Evolutionary conservation across 2,797 vertebrate genomes (phyloP), one percentile per base, ranked within the genome.

Genomic region (Potorous gilbertii): DNA sequence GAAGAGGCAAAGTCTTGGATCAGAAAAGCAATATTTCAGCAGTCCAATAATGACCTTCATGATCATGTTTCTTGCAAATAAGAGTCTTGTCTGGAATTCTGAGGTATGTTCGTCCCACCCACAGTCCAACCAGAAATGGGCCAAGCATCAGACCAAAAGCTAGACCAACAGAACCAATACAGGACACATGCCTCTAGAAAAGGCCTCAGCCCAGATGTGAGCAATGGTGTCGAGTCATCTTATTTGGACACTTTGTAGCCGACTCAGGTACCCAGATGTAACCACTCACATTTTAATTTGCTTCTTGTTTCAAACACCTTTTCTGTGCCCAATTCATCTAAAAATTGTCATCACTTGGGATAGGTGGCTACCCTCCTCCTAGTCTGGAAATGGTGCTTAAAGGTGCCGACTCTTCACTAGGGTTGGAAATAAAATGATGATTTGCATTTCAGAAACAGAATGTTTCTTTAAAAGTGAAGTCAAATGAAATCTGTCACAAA

Each of bases 21-120:
- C 98, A 96, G 94, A 96, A 98, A 98, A 98, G 96, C 81, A 95
- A 74, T 96, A 98, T 98, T 98, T 98, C 98, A 98, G 93, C 97
- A 96, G 96, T 95, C 96, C 97, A 97, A 98, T 98, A 98, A 98
- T 98, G 98, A 98, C 97, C 97, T 96, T 16, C 87, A 81, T 27
- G 93, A 97, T 97, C 97, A 91, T 59, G 74, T 98, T 98, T 98
- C 98, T 97, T 96, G 90, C 95, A 90, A 97, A 95, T 0, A 14
- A 97, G 96, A 97, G 96, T 92, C 91, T 50, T 94, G 50, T 96
- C 94, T 96, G 94, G 94, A 97, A 97, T 97, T 92, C 95, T 46
- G 96, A 97, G n/a, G 92, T 54, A 1, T 0, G 57, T 91, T 12
- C 40, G 95, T 34, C 55, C 96, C 0, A 0, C 40, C 57, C 0